Evolutionary conservation across 2,113 vertebrate species (phyloP).

Genomic region (Silurus meridionalis): DNA sequence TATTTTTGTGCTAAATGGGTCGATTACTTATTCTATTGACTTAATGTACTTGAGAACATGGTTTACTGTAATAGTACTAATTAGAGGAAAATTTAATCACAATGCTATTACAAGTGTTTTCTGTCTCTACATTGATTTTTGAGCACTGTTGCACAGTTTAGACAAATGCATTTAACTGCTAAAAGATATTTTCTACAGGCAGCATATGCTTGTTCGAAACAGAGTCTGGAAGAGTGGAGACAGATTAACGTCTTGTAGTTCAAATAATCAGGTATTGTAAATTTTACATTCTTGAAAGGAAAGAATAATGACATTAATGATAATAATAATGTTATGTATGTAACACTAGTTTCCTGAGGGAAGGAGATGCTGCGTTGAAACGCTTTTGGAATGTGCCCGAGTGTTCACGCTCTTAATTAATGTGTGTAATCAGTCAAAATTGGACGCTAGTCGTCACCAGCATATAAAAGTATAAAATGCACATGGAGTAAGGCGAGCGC

Average conservation of each 20-base stretch:
- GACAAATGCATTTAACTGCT: not conserved
- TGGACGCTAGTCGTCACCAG: no score
- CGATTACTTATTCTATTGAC: not conserved
- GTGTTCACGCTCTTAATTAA: no score
- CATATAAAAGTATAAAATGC: no score
- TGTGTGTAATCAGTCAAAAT: no score
- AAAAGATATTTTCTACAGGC: not conserved
- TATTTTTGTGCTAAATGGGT: not conserved
- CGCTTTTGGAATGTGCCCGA: no score
- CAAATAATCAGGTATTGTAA: no score
- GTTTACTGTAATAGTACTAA: not conserved
- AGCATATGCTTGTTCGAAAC: not conserved
- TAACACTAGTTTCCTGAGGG: no score
- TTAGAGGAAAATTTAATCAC: not conserved
- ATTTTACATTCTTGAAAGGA: no score
- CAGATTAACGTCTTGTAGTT: not conserved
- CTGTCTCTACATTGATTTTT: not conserved
- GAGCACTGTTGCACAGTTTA: not conserved
- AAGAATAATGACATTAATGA: not conserved
- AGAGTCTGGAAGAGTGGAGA: not conserved
- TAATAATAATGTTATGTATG: not conserved
- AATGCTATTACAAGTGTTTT: not conserved
- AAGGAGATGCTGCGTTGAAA: no score
- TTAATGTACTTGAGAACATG: not conserved
- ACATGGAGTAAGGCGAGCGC: no score